Conservation (phyloP, 1,140 invertebrate genomes). For the Scylla paramamosain region DNA sequence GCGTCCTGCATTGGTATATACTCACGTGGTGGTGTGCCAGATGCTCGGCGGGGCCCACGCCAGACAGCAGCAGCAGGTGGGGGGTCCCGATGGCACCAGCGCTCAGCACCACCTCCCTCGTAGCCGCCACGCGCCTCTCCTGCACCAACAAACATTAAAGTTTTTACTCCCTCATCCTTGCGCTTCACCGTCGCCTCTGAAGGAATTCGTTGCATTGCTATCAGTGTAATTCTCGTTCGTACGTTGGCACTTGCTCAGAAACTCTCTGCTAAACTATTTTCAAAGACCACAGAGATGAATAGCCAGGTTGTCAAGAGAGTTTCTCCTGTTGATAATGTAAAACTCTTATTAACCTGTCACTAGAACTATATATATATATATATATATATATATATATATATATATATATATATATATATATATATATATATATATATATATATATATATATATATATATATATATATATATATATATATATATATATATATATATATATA, state of each 20-base stretch:
- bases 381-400: conserved; percentile 26
- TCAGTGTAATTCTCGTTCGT: neutral
- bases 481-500: too few species aligned
- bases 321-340: neutral
- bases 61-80: conserved; percentile 83
- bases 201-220: neutral
- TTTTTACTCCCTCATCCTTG: neutral
- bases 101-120: conserved; percentile 81
- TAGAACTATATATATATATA: neutral
- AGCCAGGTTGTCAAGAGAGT: neutral
- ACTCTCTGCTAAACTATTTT: neutral
- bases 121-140: conserved; percentile 27
- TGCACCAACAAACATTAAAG: neutral
- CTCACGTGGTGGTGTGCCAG: conserved; percentile 81
- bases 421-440: conserved; percentile 26
- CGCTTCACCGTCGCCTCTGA: neutral
- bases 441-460: conserved; percentile 8
- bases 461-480: neutral
- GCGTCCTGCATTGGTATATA: neutral
- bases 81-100: conserved; percentile 84
- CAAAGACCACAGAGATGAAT: neutral
- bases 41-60: conserved; percentile 83
- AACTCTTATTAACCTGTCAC: neutral
- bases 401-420: conserved; percentile 26
- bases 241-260: neutral